These are phyloP conservation scores for Acanthaster planci DNA, from an alignment of 35 echinoderm and acorn worm genomes.

Conservation along the genomic window DNA sequence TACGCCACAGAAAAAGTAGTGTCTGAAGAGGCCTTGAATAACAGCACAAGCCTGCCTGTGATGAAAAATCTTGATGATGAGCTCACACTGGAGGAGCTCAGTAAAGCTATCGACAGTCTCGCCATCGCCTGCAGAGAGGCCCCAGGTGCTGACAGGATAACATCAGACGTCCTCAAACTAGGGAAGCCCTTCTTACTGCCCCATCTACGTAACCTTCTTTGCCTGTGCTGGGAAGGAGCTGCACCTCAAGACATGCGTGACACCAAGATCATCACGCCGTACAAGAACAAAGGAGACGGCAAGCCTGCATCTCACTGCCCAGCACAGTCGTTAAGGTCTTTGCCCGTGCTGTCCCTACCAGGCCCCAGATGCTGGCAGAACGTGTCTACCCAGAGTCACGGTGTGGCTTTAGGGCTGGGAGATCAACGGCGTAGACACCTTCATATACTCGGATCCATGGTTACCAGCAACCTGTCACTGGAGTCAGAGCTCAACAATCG, in stretches of 20 bases:
- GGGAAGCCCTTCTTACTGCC: slow-evolving; percentile 28
- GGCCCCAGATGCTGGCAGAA: slow-evolving; percentile 50
- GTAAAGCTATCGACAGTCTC: slow-evolving; percentile 43
- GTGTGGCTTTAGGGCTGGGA: slow-evolving; percentile 69
- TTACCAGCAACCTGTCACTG: slow-evolving; percentile 16
- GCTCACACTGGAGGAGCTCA: slow-evolving; percentile 27
- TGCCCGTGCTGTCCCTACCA: slow-evolving; percentile 38
- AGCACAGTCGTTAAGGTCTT: slow-evolving; percentile 65
- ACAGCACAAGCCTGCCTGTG: neutral
- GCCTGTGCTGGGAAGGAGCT: neutral
- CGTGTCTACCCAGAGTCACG: slow-evolving; percentile 71
- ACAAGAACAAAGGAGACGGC: slow-evolving; percentile 59
- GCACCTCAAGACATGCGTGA: slow-evolving; percentile 48
- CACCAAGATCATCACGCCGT: slow-evolving; percentile 62
- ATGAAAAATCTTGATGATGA: slow-evolving; percentile 19
- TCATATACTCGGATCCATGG: slow-evolving; percentile 4
- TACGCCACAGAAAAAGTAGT: slow-evolving; percentile 52
- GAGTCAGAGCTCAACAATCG: slow-evolving; percentile 8
- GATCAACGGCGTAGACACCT: slow-evolving; percentile 42
- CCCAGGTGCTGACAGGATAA: slow-evolving; percentile 35
- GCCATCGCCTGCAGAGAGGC: neutral
- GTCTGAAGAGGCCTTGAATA: slow-evolving; percentile 5
- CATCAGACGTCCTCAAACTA: slow-evolving; percentile 44
- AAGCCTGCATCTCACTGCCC: slow-evolving; percentile 27
- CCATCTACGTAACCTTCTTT: slow-evolving; percentile 32